Base-by-base conservation (phyloP, 2,888 invertebrate genomes). In the Tiphia femorata region DNA sequence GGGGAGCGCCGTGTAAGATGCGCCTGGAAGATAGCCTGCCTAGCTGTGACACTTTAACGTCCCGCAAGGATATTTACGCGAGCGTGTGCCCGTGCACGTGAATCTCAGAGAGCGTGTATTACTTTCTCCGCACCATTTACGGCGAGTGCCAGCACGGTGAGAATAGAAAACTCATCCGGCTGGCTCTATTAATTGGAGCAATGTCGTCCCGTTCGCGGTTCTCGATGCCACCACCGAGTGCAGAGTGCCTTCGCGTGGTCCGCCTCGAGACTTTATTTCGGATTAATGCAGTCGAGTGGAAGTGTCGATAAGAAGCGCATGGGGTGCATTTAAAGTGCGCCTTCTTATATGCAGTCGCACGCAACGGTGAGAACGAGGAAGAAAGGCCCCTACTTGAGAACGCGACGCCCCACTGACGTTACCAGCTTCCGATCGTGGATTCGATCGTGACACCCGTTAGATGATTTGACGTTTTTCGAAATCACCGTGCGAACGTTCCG, bases 151-250 rank as follows among this genome's bases (percentile, higher is more conserved):
- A 44, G 40, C 23, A 44, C 58, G 60, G 67, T 64, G 69, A 62
- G 50, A 66, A 66, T 58, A 54, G 58, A 42, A 66, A 62, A 64
- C 54, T 66, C 60, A 62, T 64, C 55, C 56, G 48, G 58, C 52
- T 47, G 43, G 25, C 29, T 17, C 43, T 16, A 40, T 48, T 65
- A 70, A 70, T 70, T 70, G 61, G 46, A 33, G 19, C 14, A 14
- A 46, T 37, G 29, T 12, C 6, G 12, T 30, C 43, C 23, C n/a
- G n/a, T n/a, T n/a, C n/a, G n/a, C n/a, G n/a, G 19, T 47, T 49
- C 27, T 35, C 21, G 27, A n/a, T 17, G 30, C 17, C n/a, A 1
- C 7, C 12, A n/a, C 20, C 12, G 41, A 21, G 12, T 27, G 44
- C n/a, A n/a, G 27, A 44, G 20, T 20, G 19, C 1, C 8, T 30